Evolutionary conservation across 2,797 vertebrate species (phyloP), one percentile per base, ranked within the genome.

Genomic region (Bufotes viridis): DNA sequence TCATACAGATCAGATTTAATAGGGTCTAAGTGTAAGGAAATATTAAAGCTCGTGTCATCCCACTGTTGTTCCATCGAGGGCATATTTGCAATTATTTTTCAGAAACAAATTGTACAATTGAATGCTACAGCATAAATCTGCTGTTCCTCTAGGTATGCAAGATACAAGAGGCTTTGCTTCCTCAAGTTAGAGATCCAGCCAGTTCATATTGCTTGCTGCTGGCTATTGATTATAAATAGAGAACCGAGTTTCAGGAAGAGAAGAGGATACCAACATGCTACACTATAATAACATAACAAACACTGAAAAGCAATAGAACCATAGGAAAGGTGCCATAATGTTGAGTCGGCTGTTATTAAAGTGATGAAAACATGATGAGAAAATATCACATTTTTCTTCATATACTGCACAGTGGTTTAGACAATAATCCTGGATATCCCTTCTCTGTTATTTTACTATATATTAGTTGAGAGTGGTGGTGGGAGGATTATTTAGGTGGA

Each of bases 161-260:
- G 72, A 84, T 78, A 82, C 78, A 63, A 75, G 78, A 75, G 82
- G 57, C 34, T 67, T 70, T 53, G 60, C 58, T 89, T 76, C 58
- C 72, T 81, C 20, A 15, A 69, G 79, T 67, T 58, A 26, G 57
- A 65, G 51, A 70, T 72, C 49, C 69, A 85, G 26, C 55, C 78
- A 57, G 55, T 34, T 60, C 70, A 81, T 78, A 85, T 72, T 61
- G 74, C 61, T 78, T 82, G 88, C 84, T 89, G 84, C 72, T 61
- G 88, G 88, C 88, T 86, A 86, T 89, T 84, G 88, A 86, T 86
- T 86, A 86, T 86, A 86, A 86, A 89, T 78, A 75, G 78, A 82
- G 49, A 69, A 58, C 49, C 11, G 42, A 60, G 74, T 53, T 65
- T 78, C 74, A 29, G 83, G 83, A 85, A 65, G 72, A 85, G 83